Conservation (phyloP, 30 jellyfish, hydroid and myxozoan genomes). For the Nemopilema nomurai region DNA sequence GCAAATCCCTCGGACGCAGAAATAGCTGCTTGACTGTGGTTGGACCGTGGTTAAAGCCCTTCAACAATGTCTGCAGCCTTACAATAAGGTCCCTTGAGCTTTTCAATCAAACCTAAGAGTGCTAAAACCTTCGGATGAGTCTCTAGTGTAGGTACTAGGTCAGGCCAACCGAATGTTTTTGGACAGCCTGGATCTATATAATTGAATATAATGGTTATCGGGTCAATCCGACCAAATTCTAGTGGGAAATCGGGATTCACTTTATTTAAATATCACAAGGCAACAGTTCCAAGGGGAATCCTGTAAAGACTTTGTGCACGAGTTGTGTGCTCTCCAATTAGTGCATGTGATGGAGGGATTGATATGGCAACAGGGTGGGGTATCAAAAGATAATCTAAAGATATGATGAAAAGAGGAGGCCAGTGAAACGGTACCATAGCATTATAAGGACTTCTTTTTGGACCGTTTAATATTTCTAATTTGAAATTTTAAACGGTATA, state of each 20-base stretch:
- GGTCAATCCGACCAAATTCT: not conserved
- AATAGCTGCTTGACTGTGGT: slow-evolving; percentile 15
- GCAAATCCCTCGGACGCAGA: slow-evolving; percentile 4
- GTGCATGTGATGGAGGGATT: too few species aligned
- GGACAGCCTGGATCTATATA: not conserved
- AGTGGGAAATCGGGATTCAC: not conserved
- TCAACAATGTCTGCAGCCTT: not conserved
- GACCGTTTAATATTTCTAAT: too few species aligned
- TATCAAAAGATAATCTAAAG: too few species aligned
- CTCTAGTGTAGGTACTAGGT: not conserved
- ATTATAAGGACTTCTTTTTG: too few species aligned
- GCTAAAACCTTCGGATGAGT: not conserved
- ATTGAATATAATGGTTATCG: not conserved
- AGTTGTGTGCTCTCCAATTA: not conserved
- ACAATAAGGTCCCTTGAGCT: not conserved
- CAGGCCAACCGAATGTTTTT: not conserved
- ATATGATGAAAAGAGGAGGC: too few species aligned
- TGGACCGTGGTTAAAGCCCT: not conserved
- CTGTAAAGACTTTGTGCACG: not conserved
- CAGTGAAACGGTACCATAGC: too few species aligned
- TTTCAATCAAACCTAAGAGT: not conserved
- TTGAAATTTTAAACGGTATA: too few species aligned
- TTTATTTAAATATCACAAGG: not conserved
- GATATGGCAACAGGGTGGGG: too few species aligned
- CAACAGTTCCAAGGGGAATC: not conserved